Percentiles rank a stretch among this genome's conserved stretches.
These are phyloP conservation scores for Zygothrica quintamaculata DNA, from an alignment of 2,888 invertebrate genomes.

Conservation along the genomic window DNA sequence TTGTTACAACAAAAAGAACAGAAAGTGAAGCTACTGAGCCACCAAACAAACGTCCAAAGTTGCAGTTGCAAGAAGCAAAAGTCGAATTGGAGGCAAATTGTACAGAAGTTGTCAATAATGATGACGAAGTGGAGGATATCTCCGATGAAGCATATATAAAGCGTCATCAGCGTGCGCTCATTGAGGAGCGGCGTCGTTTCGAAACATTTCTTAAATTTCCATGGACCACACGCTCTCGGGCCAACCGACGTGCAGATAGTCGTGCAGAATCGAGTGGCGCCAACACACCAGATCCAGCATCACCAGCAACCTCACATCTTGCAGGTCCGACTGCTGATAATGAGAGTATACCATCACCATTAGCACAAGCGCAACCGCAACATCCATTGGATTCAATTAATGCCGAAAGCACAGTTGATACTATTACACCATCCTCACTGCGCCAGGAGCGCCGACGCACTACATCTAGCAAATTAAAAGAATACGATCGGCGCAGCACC, in stretches of 20 bases:
- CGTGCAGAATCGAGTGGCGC: slow-evolving; percentile 89
- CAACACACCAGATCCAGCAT: slow-evolving; percentile 90
- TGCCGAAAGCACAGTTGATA: slow-evolving; percentile 37
- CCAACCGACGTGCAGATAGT: slow-evolving; percentile 88
- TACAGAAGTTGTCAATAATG: neutral
- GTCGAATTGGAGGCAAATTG: neutral
- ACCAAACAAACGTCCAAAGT: slow-evolving; percentile 55
- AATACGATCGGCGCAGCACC: slow-evolving; percentile 84
- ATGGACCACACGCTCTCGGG: slow-evolving; percentile 85
- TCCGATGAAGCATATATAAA: slow-evolving; percentile 89
- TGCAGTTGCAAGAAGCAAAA: slow-evolving; percentile 26
- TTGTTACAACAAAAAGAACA: neutral
- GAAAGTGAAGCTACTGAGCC: slow-evolving; percentile 37
- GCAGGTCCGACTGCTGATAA: slow-evolving; percentile 75
- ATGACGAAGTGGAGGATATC: slow-evolving; percentile 89
- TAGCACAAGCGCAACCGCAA: slow-evolving; percentile 70
- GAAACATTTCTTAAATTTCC: slow-evolving; percentile 84
- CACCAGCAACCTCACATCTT: slow-evolving; percentile 85
- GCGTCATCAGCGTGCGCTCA: slow-evolving; percentile 88
- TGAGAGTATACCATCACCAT: slow-evolving; percentile 84
- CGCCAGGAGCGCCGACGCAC: slow-evolving; percentile 83
- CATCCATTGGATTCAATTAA: slow-evolving; percentile 74
- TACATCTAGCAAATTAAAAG: slow-evolving; percentile 80
- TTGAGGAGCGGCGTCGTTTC: slow-evolving; percentile 90
- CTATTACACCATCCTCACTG: slow-evolving; percentile 35